Conservation (phyloP, 2,888 invertebrate species). For the Cheilosia pagana region DNA sequence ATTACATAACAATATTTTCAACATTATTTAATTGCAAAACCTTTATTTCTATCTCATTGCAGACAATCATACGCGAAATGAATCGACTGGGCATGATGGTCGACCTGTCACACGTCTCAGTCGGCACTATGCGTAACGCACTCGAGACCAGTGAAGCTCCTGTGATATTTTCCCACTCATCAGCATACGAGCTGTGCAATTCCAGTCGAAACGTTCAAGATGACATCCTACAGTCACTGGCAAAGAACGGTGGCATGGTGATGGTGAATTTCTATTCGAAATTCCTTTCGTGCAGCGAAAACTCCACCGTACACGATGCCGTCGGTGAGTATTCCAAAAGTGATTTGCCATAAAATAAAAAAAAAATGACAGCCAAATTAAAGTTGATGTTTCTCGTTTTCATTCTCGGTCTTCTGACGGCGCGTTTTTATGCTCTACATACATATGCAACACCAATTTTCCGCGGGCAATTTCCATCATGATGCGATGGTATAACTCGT, state of each 20-base stretch:
- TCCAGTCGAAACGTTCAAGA: constrained; percentile 93
- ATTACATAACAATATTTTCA: not conserved
- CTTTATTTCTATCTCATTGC: constrained; percentile 78
- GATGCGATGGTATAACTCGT: not conserved
- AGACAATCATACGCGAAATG: constrained; percentile 93
- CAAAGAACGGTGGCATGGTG: constrained; percentile 91
- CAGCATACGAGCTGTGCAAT: constrained; percentile 91
- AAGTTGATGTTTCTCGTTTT: constrained; percentile 58
- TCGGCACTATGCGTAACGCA: constrained; percentile 91
- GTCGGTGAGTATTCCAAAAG: constrained; percentile 86
- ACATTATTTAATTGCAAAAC: not conserved
- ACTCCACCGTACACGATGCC: constrained; percentile 90
- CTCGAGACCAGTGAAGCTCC: constrained; percentile 91
- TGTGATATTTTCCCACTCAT: constrained; percentile 94
- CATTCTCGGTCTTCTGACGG: constrained; percentile 31
- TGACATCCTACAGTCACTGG: constrained; percentile 88
- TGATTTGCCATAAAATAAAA: constrained; percentile 50
- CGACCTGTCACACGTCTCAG: constrained; percentile 92
- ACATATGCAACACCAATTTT: constrained; percentile 32
- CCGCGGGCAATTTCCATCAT: constrained; percentile 52
- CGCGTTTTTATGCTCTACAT: not conserved
- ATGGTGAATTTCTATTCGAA: constrained; percentile 94
- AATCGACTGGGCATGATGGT: constrained; percentile 95
- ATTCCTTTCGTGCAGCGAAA: constrained; percentile 90
- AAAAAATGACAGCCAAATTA: constrained; percentile 61